Evolutionary conservation across 1,140 invertebrate genomes (phyloP), one percentile per base, ranked within the genome.

Genomic region (Achatina immaculata): DNA sequence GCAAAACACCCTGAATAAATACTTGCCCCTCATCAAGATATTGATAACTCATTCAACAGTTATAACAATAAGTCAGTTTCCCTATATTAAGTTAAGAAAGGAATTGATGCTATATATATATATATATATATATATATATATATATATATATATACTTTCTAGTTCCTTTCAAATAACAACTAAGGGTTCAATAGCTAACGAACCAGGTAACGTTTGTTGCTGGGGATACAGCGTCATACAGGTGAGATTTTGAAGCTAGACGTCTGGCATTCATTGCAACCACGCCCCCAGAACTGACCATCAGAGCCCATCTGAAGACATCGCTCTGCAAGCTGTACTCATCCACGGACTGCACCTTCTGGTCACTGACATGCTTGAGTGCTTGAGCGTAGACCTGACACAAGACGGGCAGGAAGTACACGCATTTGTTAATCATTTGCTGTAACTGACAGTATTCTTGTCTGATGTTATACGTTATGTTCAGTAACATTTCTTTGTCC

Each of bases 181-280:
- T n/a, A n/a, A n/a, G n/a, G n/a, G n/a, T 36, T 55, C 40, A 77
- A 14, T 21, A 7, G 38, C 66, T 77, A 1, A 77, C 73, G 34
- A 82, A 82, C 81, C 81, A 82, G n/a, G 81, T 82, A 78, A 82
- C 78, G 58, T 80, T 82, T 24, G 81, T 74, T 66, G 78, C 81
- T 9, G 81, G 81, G 21, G 81, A 78, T 9, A 82, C 78, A 16
- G 43, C 40, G 68, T 82, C 78, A 38, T 82, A 82, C 1, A 80
- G 45, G 58, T 80, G 77, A 9, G 28, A 36, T 14, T 71, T 51
- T 6, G 55, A 28, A 28, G 72, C 34, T 42, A 73, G 36, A 1
- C 73, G 62, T 48, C 81, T 62, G 7, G 81, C 81, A 9, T 78
- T 80, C 78, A 82, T 82, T 71, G 81, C 62, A 38, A 82, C 73